Base-by-base conservation (phyloP, 2,888 invertebrate genomes). In the Phengaris alcon region DNA sequence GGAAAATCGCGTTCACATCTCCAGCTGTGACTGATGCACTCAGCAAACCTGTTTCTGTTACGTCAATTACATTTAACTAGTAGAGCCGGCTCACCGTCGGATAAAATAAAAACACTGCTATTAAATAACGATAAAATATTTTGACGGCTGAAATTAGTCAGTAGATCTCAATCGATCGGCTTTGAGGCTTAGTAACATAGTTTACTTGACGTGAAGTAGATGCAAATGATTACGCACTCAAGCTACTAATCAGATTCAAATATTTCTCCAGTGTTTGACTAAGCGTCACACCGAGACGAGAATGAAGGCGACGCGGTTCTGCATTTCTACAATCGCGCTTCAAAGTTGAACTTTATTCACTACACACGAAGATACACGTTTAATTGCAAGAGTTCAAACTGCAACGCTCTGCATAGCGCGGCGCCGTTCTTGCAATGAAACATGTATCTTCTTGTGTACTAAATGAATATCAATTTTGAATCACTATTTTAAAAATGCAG, bases 1-100 rank as follows among this genome's bases (percentile, higher is more conserved):
- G 22, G n/a, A 15, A 1, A 59, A 59, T 59, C 59, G 69, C 68
- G 35, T 68, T 0, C 22, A 72, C 51, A 73, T 44, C 73, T 55
- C 55, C 75, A 74, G 73, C 76, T 77, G 74, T 76, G 76, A 76
- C 75, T 75, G 59, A 78, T 81, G 78, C 77, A 78, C 79, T 79
- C 72, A 15, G 79, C 76, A 80, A 84, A 87, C 88, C 85, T 84
- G 89, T 87, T 83, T 82, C 76, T 81, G 84, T 90, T 89, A 88
- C 88, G 85, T 89, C 88, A 87, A 87, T 89, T 90, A 89, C 84
- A 83, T 81, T 35, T 86, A 84, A 84, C 83, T 83, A 80, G 80
- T 81, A 80, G 77, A 74, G 75, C 74, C 73, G 73, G 73, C 44
- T 68, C 48, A 68, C 59, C 54, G 75, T 75, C 64, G 22, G 64